Conservation (phyloP, 2,888 invertebrate genomes). For the Carcina quercana region DNA sequence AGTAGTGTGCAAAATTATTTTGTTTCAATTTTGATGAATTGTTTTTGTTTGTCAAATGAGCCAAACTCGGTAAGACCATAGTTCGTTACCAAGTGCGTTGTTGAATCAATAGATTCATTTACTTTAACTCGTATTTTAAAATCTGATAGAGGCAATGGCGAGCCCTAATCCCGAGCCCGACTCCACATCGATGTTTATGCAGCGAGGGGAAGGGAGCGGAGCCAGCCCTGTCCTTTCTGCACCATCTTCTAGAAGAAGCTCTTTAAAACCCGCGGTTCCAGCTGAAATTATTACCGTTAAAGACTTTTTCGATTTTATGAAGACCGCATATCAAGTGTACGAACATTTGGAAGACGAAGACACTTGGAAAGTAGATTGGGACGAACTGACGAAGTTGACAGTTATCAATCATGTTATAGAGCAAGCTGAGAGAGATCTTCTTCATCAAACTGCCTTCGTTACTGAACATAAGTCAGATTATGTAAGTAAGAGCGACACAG, state of each 20-base stretch:
- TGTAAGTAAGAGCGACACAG: slow-evolving; percentile 56
- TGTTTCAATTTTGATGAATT: too few relatives aligned
- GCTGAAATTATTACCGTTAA: slow-evolving; percentile 79
- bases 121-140: too few relatives aligned
- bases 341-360: slow-evolving; percentile 61
- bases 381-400: slow-evolving; percentile 63
- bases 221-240: slow-evolving; percentile 39
- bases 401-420: slow-evolving; percentile 65
- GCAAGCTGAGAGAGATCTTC: slow-evolving; percentile 59
- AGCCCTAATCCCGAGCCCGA: slow-evolving; percentile 48
- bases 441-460: slow-evolving; percentile 43
- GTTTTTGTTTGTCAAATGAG: too few relatives aligned
- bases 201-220: slow-evolving; percentile 31
- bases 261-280: slow-evolving; percentile 31
- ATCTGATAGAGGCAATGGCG: too few relatives aligned
- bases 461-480: slow-evolving; percentile 41
- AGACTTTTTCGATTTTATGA: slow-evolving; percentile 82
- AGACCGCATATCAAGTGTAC: slow-evolving; percentile 81
- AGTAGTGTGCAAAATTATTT: too few relatives aligned
- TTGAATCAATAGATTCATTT: slow-evolving; percentile 8
- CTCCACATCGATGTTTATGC: slow-evolving; percentile 54
- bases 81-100: slow-evolving; percentile 7
- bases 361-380: slow-evolving; percentile 66
- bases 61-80: too few relatives aligned
- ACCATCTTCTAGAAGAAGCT: slow-evolving; percentile 34